phyloP scores from a whole-genome alignment of 2,888 invertebrate genomes.

The Coleophora flavipennella region DNA sequence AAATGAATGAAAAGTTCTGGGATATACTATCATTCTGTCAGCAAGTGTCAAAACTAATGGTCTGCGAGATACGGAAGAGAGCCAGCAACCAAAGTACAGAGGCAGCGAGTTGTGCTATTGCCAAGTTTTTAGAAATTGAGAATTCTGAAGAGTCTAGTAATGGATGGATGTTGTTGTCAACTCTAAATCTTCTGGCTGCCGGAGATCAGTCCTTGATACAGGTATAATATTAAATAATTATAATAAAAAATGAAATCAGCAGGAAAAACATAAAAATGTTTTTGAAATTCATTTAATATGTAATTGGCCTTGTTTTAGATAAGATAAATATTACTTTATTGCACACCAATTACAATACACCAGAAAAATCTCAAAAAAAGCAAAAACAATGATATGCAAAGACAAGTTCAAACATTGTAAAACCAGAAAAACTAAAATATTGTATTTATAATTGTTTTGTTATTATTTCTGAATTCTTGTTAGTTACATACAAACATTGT shows the following conservation, averaged over 20 bases:
- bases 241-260: too few species aligned
- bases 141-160: conserved; percentile 95
- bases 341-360: too few species aligned
- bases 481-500: too few species aligned
- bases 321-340: too few species aligned
- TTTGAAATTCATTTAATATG: neutral
- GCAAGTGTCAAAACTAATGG: conserved; percentile 95
- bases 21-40: conserved; percentile 95
- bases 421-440: too few species aligned
- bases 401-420: too few species aligned
- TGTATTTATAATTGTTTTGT: too few species aligned
- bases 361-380: too few species aligned
- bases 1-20: conserved; percentile 98
- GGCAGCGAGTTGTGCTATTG: conserved; percentile 96
- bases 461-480: too few species aligned
- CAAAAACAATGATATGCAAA: too few species aligned
- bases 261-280: too few species aligned
- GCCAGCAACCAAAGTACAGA: conserved; percentile 98
- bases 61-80: conserved; percentile 93
- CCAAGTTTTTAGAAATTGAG: conserved; percentile 96
- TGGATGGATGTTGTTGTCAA: conserved; percentile 96
- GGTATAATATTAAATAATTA: conserved; percentile 66
- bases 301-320: too few species aligned
- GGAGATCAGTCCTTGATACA: conserved; percentile 92
- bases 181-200: conserved; percentile 91